Evolutionary conservation across 2,797 vertebrate genomes (phyloP).

Genomic region (Macrochelys suwanniensis): DNA sequence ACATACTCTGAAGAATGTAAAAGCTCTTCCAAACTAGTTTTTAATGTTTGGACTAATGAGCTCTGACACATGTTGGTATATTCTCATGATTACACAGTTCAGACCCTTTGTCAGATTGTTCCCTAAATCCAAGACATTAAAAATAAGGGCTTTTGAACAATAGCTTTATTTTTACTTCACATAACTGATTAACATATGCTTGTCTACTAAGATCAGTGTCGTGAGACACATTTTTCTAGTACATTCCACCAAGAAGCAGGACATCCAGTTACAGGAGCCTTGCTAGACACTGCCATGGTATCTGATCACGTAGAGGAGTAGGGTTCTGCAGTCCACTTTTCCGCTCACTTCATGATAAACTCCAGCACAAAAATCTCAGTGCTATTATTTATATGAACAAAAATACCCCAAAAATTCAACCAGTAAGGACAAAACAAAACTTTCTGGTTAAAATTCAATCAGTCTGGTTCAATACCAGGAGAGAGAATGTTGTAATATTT

Average conservation of each 20-base stretch:
- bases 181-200: background rate
- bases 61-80: background rate
- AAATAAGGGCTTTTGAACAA: background rate
- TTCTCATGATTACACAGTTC: background rate
- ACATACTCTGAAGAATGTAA: constrained; percentile 24
- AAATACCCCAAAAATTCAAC: background rate
- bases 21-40: constrained; percentile 36
- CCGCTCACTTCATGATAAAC: background rate
- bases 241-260: background rate
- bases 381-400: constrained; percentile 3
- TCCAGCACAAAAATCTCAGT: background rate
- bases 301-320: background rate
- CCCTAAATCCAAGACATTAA: background rate
- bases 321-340: background rate
- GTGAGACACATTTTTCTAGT: background rate
- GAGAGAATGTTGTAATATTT: background rate
- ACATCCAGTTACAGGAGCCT: background rate
- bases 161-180: background rate
- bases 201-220: background rate
- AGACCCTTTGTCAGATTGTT: background rate
- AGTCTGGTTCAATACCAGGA: background rate
- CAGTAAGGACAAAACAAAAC: background rate
- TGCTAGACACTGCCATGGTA: background rate
- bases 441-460: background rate
- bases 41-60: background rate